Conservation (phyloP, 2,888 invertebrate species). For the Euspilapteryx auroguttella region DNA sequence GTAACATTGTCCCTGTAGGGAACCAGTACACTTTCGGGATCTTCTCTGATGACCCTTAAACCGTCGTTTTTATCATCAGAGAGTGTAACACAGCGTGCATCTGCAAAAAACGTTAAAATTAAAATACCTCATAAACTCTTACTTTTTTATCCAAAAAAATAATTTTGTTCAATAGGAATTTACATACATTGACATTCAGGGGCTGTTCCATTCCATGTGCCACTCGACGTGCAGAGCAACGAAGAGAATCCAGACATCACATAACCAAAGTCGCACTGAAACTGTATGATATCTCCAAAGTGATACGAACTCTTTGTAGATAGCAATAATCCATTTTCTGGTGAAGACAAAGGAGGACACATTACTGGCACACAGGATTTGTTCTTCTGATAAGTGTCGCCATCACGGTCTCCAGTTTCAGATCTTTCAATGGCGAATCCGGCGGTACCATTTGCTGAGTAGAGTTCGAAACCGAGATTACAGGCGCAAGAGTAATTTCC, state of each 20-base stretch:
- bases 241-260: conserved; percentile 87
- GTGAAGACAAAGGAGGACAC: conserved; percentile 76
- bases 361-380: conserved; percentile 94
- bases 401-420: conserved; percentile 87
- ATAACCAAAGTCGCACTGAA: conserved; percentile 94
- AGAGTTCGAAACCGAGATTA: conserved; percentile 89
- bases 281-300: conserved; percentile 86
- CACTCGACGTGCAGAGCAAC: conserved; percentile 84
- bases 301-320: conserved; percentile 83
- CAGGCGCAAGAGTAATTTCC: conserved; percentile 89
- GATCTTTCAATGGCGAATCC: conserved; percentile 78
- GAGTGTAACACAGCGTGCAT: conserved; percentile 87
- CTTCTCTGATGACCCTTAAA: conserved; percentile 73
- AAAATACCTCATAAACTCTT: too few species aligned
- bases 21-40: conserved; percentile 81
- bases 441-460: conserved; percentile 85
- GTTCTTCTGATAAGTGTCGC: conserved; percentile 86
- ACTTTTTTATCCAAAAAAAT: too few species aligned
- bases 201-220: conserved; percentile 90
- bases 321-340: conserved; percentile 83
- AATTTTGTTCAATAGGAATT: conserved; percentile 2
- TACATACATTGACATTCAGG: conserved; percentile 91
- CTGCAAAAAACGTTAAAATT: conserved; percentile 55
- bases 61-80: conserved; percentile 90
- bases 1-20: conserved; percentile 92